phyloP scores from a whole-genome alignment of 35 echinoderm and acorn worm genomes.

The Strongylocentrotus purpuratus region DNA sequence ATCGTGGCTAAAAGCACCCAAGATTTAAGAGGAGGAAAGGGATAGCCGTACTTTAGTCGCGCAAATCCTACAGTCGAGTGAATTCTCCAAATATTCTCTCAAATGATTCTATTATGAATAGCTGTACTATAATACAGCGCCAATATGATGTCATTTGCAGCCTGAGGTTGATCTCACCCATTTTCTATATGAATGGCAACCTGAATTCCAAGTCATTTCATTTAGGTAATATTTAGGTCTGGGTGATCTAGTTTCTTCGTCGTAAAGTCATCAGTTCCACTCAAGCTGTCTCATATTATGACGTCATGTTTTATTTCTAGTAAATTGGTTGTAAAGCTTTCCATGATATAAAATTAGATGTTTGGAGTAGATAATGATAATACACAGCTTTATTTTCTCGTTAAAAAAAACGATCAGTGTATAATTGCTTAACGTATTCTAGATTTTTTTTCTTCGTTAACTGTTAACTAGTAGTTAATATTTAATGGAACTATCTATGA shows the following conservation, averaged over 20 bases:
- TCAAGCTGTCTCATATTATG: not conserved
- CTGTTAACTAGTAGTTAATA: no score
- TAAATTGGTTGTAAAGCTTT: not conserved
- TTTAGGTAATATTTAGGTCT: not conserved
- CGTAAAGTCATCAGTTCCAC: not conserved
- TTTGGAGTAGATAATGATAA: no score
- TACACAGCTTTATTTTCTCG: no score
- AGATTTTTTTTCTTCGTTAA: no score
- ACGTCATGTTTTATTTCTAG: not conserved
- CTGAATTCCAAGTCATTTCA: not conserved
- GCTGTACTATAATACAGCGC: not conserved
- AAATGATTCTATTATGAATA: slow-evolving; percentile 18
- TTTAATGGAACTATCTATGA: no score
- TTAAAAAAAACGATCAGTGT: no score
- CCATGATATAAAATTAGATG: no score
- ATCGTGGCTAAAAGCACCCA: not conserved
- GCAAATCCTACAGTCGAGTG: not conserved
- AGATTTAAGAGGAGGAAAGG: not conserved
- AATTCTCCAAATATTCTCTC: not conserved
- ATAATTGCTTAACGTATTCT: no score
- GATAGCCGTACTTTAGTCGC: not conserved
- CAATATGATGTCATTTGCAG: not conserved
- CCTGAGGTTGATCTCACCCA: not conserved
- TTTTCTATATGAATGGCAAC: not conserved
- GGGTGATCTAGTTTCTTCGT: not conserved